Evolutionary conservation across 2,888 invertebrate species (phyloP), one percentile per base, ranked within the genome.

Genomic region (Steromphala cineraria): DNA sequence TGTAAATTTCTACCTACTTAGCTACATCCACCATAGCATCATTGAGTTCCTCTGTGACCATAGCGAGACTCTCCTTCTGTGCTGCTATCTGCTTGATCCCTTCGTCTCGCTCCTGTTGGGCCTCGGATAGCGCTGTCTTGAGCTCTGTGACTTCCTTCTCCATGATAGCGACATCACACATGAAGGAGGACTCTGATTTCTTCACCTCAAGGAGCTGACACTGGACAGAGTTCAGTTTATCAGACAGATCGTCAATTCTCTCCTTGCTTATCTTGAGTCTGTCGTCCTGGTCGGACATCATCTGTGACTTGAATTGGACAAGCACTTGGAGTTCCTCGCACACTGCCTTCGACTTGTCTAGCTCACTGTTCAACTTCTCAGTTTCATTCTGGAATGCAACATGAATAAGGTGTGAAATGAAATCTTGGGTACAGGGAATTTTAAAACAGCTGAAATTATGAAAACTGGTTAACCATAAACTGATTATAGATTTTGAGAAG

Each of bases 171-270:
- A 40, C 36, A 8, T 71, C 71, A 31, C 36, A 28, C 71, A 82
- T 71, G 10, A 87, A 62, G 19, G 53, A 55, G 7, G 53, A 53
- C 31, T 76, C 53, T 2, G 81, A 81, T 15, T 75, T 79, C 52
- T 85, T 83, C 53, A 81, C 53, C 21, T 81, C 78, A 19, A 53
- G 10, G 13, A 84, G 75, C 15, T 79, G 79, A n/a, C 74, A 17
- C 40, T 83, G 76, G 21, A 85, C 55, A 10, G 80, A 79, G 53
- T 82, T 80, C 17, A 84, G 79, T 24, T 84, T 78, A 10, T 84
- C 80, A 53, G 77, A 80, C 7, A 81, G 55, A 24, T 80, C 74
- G 21, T 81, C 55, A 21, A 80, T 56, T 52, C 81, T 80, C 7
- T 81, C 79, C 21, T 77, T 80, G 10, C 62, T 81, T 15, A 75